Evolutionary conservation across 2,797 vertebrate species (phyloP).

Genomic region (Danionella dracula): DNA sequence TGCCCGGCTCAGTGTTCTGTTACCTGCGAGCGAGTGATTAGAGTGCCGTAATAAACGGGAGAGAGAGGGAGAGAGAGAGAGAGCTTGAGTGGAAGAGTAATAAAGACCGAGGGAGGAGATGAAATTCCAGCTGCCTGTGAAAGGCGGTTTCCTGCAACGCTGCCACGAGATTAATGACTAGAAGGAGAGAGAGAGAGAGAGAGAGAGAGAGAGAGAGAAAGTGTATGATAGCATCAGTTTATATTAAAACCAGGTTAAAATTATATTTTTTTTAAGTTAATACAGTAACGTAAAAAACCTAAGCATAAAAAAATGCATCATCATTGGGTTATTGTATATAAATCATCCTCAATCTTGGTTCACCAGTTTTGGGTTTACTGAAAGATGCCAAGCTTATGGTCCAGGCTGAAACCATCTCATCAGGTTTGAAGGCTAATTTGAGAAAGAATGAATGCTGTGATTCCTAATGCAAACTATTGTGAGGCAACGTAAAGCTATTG

Average conservation of each 20-base stretch:
- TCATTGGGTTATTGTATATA: too few relatives aligned
- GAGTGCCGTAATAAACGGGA: constrained; percentile 39
- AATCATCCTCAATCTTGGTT: too few relatives aligned
- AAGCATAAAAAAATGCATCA: too few relatives aligned
- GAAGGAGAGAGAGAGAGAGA: not conserved
- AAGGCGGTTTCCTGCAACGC: constrained; percentile 38
- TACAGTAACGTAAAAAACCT: too few relatives aligned
- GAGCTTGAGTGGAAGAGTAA: constrained; percentile 28
- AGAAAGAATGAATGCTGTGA: too few relatives aligned
- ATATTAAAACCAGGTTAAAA: constrained; percentile 8
- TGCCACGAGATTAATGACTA: constrained; percentile 43
- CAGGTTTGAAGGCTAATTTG: too few relatives aligned
- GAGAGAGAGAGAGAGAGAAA: not conserved
- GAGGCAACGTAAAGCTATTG: too few relatives aligned
- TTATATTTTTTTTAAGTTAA: not conserved
- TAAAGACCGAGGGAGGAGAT: constrained; percentile 43
- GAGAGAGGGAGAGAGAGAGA: not conserved
- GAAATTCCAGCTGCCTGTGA: constrained; percentile 49
- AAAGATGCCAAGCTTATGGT: too few relatives aligned
- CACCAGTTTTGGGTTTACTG: too few relatives aligned
- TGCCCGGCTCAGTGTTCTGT: constrained; percentile 52
- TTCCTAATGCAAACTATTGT: too few relatives aligned
- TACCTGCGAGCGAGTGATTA: constrained; percentile 46
- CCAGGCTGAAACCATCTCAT: too few relatives aligned
- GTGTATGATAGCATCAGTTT: not conserved